These are phyloP conservation scores for Drosophila rubida DNA, from an alignment of 2,888 invertebrate genomes.

Conservation along the genomic window DNA sequence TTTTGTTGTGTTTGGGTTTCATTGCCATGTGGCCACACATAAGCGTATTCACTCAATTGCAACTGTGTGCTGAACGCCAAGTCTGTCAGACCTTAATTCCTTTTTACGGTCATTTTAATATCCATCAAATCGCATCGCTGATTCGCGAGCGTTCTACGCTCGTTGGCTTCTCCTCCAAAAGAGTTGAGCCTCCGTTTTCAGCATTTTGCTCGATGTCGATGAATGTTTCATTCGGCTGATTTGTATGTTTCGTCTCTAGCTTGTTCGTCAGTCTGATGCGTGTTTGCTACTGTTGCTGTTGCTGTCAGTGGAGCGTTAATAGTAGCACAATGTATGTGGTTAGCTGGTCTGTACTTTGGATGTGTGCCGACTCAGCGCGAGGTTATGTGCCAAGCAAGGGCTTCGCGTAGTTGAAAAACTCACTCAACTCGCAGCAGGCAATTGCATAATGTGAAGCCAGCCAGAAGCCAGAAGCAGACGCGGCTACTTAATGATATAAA, in stretches of 20 bases:
- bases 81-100: slow-evolving; percentile 84
- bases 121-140: slow-evolving; percentile 84
- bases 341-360: slow-evolving; percentile 59
- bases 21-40: slow-evolving; percentile 24
- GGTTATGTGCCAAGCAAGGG: slow-evolving; percentile 31
- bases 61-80: slow-evolving; percentile 69
- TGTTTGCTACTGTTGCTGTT: slow-evolving; percentile 39
- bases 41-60: slow-evolving; percentile 74
- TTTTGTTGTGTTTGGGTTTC: slow-evolving; percentile 30
- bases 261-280: slow-evolving; percentile 51
- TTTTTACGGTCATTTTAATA: slow-evolving; percentile 85
- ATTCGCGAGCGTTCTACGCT: slow-evolving; percentile 77
- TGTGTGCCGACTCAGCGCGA: slow-evolving; percentile 35
- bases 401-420: slow-evolving; percentile 8
- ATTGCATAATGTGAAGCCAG: slow-evolving; percentile 44
- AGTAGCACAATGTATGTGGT: slow-evolving; percentile 69
- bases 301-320: slow-evolving; percentile 79
- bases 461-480: slow-evolving; percentile 30
- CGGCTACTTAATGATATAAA: slow-evolving; percentile 60
- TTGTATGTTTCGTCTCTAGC: slow-evolving; percentile 62
- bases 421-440: no score
- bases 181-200: slow-evolving; percentile 42
- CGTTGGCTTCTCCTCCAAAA: slow-evolving; percentile 59
- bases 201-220: slow-evolving; percentile 72
- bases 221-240: slow-evolving; percentile 77